Percentiles rank a stretch among this genome's conserved stretches.
These are phyloP conservation scores for Ellobius talpinus DNA, from an alignment of 2,113 vertebrate genomes.

Conservation along the genomic window DNA sequence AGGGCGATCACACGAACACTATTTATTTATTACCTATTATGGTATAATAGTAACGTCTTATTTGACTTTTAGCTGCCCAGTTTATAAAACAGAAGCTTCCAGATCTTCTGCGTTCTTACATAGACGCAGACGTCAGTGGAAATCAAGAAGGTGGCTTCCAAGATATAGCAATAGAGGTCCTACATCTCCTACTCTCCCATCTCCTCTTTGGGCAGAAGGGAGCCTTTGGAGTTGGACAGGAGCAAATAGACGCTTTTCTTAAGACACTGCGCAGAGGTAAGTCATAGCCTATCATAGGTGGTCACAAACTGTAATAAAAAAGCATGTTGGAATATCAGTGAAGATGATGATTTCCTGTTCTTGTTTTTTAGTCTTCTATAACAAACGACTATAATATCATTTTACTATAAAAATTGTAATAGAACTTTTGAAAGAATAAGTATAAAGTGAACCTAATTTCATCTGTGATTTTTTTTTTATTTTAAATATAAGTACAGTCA, in stretches of 20 bases:
- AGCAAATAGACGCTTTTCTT: conserved; percentile 99
- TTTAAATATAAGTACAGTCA: not conserved
- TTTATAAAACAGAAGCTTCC: conserved; percentile 99
- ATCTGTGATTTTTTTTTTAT: not conserved
- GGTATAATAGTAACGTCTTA: conserved; percentile 33
- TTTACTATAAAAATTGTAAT: not conserved
- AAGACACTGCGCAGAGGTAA: conserved; percentile 99
- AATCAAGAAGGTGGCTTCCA: conserved; percentile 99
- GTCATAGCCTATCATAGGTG: not conserved
- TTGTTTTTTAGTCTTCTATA: conserved; percentile 14
- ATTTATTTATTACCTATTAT: not conserved
- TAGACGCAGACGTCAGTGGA: conserved; percentile 98
- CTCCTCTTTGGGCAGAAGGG: conserved; percentile 99
- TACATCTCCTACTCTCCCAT: conserved; percentile 99
- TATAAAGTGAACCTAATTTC: not conserved
- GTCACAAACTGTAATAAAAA: not conserved
- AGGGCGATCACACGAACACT: not conserved
- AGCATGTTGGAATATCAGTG: not conserved
- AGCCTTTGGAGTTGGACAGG: conserved; percentile 98
- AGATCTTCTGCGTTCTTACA: conserved; percentile 98
- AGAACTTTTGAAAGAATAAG: not conserved
- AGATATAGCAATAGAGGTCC: conserved; percentile 99
- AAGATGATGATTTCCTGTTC: not conserved
- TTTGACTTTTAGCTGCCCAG: conserved; percentile 89
- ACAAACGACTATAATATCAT: not conserved